These are phyloP conservation scores for Semnornis frantzii DNA, from an alignment of 2,113 vertebrate genomes.

Conservation along the genomic window DNA sequence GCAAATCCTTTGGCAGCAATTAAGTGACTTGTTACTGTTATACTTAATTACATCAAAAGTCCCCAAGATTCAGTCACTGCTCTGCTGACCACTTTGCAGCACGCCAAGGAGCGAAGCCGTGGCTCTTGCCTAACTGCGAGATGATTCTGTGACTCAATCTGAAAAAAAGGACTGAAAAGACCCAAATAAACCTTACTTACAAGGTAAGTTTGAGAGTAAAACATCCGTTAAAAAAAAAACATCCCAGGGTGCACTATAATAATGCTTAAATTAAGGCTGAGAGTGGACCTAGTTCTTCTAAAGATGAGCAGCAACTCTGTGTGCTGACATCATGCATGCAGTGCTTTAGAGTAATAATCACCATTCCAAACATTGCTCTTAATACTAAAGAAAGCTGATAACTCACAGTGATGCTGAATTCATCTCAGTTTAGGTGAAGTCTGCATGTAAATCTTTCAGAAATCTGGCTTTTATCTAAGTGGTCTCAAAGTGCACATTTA, in stretches of 20 bases:
- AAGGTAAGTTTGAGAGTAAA: neutral
- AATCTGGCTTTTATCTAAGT: slow-evolving; percentile 16
- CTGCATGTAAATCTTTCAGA: neutral
- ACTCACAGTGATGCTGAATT: slow-evolving; percentile 26
- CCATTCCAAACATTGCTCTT: neutral
- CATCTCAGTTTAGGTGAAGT: neutral
- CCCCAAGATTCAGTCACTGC: neutral
- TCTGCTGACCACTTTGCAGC: neutral
- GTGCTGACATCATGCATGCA: neutral
- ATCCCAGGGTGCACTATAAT: neutral
- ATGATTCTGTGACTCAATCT: too few relatives aligned
- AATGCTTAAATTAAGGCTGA: neutral
- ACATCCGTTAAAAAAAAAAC: neutral
- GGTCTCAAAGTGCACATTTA: neutral
- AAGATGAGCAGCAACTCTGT: neutral
- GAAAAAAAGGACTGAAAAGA: neutral
- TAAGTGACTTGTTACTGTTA: neutral
- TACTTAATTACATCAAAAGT: neutral
- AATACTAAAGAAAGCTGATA: neutral
- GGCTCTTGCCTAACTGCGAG: neutral
- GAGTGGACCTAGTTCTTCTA: neutral
- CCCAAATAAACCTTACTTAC: neutral
- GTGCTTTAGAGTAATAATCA: slow-evolving; percentile 13
- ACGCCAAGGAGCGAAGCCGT: neutral
- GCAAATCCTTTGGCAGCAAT: neutral